Evolutionary conservation across 2,113 vertebrate species (phyloP).

Genomic region (Bungarus multicinctus): DNA sequence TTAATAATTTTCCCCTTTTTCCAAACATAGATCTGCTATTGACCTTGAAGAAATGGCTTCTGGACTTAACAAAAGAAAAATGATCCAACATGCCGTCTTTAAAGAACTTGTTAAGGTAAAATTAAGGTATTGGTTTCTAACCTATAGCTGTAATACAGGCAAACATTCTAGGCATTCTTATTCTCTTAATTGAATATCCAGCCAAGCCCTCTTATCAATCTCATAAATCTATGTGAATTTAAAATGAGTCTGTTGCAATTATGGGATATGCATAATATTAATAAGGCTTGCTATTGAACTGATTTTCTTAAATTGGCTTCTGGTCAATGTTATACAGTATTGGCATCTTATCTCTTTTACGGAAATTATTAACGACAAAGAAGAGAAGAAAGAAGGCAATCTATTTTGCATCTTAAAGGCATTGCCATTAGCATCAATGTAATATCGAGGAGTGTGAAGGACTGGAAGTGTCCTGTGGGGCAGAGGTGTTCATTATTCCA

Average conservation of each 20-base stretch:
- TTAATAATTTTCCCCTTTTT: conserved; percentile 23
- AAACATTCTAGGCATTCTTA: background rate
- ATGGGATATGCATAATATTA: background rate
- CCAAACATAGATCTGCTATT: conserved; percentile 84
- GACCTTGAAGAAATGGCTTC: conserved; percentile 99
- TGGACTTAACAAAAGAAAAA: conserved; percentile 97
- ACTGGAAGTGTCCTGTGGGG: background rate
- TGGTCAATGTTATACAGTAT: too few relatives aligned
- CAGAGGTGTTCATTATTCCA: background rate
- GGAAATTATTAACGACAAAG: too few relatives aligned
- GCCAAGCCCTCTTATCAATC: background rate
- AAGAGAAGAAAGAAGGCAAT: too few relatives aligned
- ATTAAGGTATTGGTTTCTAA: background rate
- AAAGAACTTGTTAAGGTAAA: conserved; percentile 98
- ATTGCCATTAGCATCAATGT: background rate
- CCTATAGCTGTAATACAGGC: background rate
- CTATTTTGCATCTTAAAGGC: too few relatives aligned
- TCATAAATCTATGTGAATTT: background rate
- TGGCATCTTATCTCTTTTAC: too few relatives aligned
- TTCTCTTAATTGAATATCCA: background rate
- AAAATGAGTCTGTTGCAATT: background rate
- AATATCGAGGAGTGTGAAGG: background rate
- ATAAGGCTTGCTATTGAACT: background rate
- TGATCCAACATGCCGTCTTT: conserved; percentile 99
- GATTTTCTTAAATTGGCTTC: too few relatives aligned